A percentile compares a stretch with the other conserved stretches of the same genome.
These are phyloP conservation scores for Tinea trinotella DNA, from an alignment of 2,888 invertebrate genomes.

Conservation along the genomic window DNA sequence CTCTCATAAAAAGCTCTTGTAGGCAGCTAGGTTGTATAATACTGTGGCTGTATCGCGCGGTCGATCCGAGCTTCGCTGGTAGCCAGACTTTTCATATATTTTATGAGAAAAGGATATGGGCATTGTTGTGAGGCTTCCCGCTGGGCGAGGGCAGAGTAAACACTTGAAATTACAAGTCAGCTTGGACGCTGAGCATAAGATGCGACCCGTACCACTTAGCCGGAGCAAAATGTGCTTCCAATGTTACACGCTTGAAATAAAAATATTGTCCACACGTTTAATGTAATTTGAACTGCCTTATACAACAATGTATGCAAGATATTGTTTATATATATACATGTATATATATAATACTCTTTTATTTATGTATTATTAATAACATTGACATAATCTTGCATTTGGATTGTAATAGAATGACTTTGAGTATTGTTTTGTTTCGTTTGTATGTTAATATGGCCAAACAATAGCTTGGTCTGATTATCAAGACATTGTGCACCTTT, in stretches of 20 bases:
- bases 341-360: neutral
- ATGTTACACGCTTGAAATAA: slow-evolving; percentile 62
- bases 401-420: neutral
- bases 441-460: neutral
- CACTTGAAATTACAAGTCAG: slow-evolving; percentile 69
- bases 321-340: neutral
- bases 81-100: slow-evolving; percentile 68
- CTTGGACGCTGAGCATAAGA: slow-evolving; percentile 32
- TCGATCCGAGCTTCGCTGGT: slow-evolving; percentile 59
- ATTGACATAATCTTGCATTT: neutral
- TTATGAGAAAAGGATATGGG: slow-evolving; percentile 72
- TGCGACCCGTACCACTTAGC: slow-evolving; percentile 30
- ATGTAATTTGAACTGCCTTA: neutral
- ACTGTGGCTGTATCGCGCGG: slow-evolving; percentile 50
- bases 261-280: slow-evolving; percentile 36
- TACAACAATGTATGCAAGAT: neutral
- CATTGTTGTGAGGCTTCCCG: slow-evolving; percentile 64
- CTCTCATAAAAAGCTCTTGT: slow-evolving; percentile 67
- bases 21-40: slow-evolving; percentile 59
- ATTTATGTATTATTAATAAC: neutral
- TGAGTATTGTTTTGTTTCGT: neutral
- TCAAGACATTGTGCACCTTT: too few species aligned
- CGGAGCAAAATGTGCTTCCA: slow-evolving; percentile 58
- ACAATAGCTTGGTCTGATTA: neutral
- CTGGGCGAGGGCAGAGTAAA: slow-evolving; percentile 59